Base-by-base conservation (phyloP, 30 jellyfish, hydroid and myxozoan species). In the Rhopilema esculentum region DNA sequence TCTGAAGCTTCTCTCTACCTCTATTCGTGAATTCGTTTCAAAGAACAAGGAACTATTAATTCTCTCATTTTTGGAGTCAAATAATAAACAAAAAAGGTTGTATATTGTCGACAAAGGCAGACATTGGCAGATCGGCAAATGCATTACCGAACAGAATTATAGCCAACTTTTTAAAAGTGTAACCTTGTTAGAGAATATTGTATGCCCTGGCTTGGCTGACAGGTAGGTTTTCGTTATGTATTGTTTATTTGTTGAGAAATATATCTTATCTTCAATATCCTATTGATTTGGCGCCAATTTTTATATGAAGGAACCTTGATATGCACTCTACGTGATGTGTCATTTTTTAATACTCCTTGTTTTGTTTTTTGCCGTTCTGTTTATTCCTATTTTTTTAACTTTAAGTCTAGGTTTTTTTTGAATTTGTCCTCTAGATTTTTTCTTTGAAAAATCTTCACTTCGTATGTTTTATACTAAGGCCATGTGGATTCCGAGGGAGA, bases 101-200 rank as follows among this genome's bases (percentile, higher is more conserved):
- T 82, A 50, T 40, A 18, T 49, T 69, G 85, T 82, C 9, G 85
- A 82, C 51, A 82, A 30, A 68, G 91, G 91, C 26, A 69, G 78
- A 75, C 63, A 27, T 64, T 82, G 91, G 91, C 77, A 69, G 26
- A 65, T 53, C 51, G 77, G 91, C 21, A 48, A 69, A 17, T 27
- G 28, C 16, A 18, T 48, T 26, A 6, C 17, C 1, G 91, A 69
- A 68, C 28, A n/a, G 31, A 69, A 69, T 20, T 65, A 51, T 63
- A 50, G 63, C 29, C 85, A 82, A 7, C 16, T 80, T 28, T 28
- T 27, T 20, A 29, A 66, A 28, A 27, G 29, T 66, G 20, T 80
- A 6, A 18, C 24, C 28, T 28, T 80, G 28, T 51, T 80, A n/a
- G 79, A 80, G 63, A 64, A 66, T 61, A 22, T 80, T 22, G 25